Conservation (phyloP, 1,140 invertebrate species). For the Araneus ventricosus region DNA sequence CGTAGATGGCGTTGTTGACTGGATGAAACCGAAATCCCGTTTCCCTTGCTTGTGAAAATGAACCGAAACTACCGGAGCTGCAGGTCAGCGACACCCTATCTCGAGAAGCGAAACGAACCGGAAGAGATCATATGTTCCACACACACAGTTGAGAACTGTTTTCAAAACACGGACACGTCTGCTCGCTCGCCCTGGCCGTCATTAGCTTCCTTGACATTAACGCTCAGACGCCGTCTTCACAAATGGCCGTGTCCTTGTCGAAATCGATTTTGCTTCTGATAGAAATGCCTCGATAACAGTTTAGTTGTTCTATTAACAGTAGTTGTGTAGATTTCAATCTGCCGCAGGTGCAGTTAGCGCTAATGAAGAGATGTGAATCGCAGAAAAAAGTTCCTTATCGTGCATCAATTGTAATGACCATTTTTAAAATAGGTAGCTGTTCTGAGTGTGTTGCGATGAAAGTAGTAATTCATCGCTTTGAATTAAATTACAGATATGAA, state of each 20-base stretch:
- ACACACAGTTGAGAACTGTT: neutral
- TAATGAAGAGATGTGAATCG: neutral
- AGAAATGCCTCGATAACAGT: neutral
- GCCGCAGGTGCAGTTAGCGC: neutral
- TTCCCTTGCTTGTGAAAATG: neutral
- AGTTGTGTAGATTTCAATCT: neutral
- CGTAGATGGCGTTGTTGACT: neutral
- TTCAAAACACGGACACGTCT: neutral
- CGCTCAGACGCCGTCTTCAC: neutral
- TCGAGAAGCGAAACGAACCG: constrained; percentile 20
- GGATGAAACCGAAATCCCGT: neutral
- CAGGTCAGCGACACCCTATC: constrained; percentile 12
- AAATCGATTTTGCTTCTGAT: neutral
- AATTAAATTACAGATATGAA: no score
- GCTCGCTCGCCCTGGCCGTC: no score
- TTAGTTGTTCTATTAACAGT: neutral
- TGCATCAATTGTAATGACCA: no score
- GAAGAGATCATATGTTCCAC: constrained; percentile 7
- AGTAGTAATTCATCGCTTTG: no score
- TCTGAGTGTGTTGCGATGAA: no score
- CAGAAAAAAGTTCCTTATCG: no score
- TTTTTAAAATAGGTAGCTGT: no score
- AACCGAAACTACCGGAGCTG: neutral
- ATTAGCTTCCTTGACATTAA: neutral
- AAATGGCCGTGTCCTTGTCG: neutral